Conservation (phyloP, 2,113 vertebrate genomes). For the Erythrocercus mccallii region DNA sequence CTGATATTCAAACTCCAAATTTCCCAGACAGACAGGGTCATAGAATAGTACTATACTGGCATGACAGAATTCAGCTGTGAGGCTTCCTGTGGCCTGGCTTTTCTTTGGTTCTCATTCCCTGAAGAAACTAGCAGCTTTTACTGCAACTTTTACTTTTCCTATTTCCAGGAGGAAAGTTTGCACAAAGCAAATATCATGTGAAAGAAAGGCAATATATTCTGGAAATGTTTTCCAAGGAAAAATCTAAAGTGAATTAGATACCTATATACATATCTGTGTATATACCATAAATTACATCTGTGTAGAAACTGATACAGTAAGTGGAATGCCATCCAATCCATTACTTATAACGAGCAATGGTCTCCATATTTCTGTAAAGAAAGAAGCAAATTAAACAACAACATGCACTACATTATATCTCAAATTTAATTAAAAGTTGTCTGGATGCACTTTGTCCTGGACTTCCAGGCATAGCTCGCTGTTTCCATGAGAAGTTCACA, state of each 20-base stretch:
- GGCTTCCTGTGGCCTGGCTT: neutral
- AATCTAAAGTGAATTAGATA: neutral
- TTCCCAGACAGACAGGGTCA: neutral
- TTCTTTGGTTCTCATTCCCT: neutral
- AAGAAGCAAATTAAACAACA: neutral
- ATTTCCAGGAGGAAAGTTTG: neutral
- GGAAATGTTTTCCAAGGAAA: neutral
- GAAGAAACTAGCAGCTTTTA: neutral
- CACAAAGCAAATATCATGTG: neutral
- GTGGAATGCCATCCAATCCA: neutral
- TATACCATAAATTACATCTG: neutral
- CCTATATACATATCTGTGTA: neutral
- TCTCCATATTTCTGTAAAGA: neutral
- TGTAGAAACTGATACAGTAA: neutral
- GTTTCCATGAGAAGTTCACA: neutral
- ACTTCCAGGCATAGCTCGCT: neutral
- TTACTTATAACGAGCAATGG: neutral
- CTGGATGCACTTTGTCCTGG: neutral
- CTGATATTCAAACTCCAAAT: neutral
- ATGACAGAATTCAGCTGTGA: neutral
- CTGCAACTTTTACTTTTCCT: neutral
- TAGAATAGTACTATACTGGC: neutral
- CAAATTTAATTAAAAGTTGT: neutral
- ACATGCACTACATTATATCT: neutral
- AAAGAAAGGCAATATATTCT: neutral